These are phyloP conservation scores for Phragmatobia fuliginosa DNA, from an alignment of 2,888 invertebrate species.

Conservation along the genomic window DNA sequence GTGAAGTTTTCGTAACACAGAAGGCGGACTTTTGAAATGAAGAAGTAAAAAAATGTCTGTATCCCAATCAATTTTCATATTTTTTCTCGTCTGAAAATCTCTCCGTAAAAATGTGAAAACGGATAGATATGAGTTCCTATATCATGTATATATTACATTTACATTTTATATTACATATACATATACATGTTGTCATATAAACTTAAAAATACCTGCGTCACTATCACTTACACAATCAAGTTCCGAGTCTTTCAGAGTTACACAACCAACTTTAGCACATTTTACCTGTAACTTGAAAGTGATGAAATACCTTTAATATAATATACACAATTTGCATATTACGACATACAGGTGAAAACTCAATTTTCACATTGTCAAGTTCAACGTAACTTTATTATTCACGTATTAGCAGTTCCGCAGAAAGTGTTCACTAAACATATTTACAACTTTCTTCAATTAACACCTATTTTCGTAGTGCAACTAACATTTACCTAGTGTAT, in stretches of 20 bases:
- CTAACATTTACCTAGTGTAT: slow-evolving; percentile 31
- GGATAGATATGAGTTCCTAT: too few species aligned
- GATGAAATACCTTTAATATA: not conserved
- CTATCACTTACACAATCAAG: not conserved
- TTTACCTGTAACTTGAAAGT: slow-evolving; percentile 1
- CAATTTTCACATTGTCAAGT: slow-evolving; percentile 61
- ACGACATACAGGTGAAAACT: slow-evolving; percentile 31
- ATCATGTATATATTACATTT: too few species aligned
- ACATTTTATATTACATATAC: too few species aligned
- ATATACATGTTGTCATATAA: too few species aligned
- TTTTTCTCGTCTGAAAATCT: too few species aligned
- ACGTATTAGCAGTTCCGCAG: slow-evolving; percentile 48
- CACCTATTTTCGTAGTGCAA: slow-evolving; percentile 35
- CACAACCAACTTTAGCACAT: not conserved
- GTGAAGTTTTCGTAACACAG: too few species aligned
- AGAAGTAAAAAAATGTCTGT: too few species aligned
- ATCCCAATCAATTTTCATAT: too few species aligned
- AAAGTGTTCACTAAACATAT: slow-evolving; percentile 43
- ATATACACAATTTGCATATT: slow-evolving; percentile 31
- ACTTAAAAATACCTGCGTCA: too few species aligned
- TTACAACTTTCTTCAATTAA: slow-evolving; percentile 60
- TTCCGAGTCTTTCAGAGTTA: not conserved
- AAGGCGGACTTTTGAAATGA: too few species aligned
- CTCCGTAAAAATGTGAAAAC: too few species aligned
- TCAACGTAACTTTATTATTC: slow-evolving; percentile 59